These are phyloP conservation scores for Lasioglossum zephyrum DNA, from an alignment of 2,888 invertebrate species.

Conservation along the genomic window DNA sequence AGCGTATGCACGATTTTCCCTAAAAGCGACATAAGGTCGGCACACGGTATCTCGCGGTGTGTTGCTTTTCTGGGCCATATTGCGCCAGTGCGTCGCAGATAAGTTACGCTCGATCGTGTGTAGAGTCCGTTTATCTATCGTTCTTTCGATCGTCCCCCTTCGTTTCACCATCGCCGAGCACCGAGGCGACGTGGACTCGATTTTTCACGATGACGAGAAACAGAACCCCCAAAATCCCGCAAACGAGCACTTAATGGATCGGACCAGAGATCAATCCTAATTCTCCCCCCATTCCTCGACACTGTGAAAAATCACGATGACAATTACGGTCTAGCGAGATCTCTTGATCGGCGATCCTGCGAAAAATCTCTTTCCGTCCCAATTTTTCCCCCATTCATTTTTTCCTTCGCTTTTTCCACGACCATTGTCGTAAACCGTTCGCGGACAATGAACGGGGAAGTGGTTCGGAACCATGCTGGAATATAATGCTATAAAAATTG, in stretches of 20 bases:
- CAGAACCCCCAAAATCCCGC: conserved; percentile 17
- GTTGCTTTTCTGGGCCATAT: conserved; percentile 62
- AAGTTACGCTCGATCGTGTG: conserved; percentile 42
- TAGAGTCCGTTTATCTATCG: conserved; percentile 47
- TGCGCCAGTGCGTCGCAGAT: conserved; percentile 55
- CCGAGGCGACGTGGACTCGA: conserved; percentile 6
- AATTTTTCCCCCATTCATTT: conserved; percentile 17
- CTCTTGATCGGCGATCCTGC: conserved; percentile 40
- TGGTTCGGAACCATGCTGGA: too few relatives aligned
- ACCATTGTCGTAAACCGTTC: conserved; percentile 24
- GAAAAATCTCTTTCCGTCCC: conserved; percentile 14
- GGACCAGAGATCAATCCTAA: not conserved
- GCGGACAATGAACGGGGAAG: conserved; percentile 38
- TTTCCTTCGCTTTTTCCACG: not conserved
- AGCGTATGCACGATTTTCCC: conserved; percentile 34
- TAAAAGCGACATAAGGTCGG: conserved; percentile 67
- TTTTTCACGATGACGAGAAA: conserved; percentile 53
- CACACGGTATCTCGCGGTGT: conserved; percentile 58
- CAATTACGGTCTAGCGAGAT: conserved; percentile 37
- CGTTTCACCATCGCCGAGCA: not conserved
- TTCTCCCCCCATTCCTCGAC: conserved; percentile 3
- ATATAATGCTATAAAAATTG: too few relatives aligned
- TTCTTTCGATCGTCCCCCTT: not conserved
- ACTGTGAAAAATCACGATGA: conserved; percentile 60
- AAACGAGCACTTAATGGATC: conserved; percentile 60